Base-by-base conservation (phyloP, 2,888 invertebrate genomes). In the Sycophila texana region DNA sequence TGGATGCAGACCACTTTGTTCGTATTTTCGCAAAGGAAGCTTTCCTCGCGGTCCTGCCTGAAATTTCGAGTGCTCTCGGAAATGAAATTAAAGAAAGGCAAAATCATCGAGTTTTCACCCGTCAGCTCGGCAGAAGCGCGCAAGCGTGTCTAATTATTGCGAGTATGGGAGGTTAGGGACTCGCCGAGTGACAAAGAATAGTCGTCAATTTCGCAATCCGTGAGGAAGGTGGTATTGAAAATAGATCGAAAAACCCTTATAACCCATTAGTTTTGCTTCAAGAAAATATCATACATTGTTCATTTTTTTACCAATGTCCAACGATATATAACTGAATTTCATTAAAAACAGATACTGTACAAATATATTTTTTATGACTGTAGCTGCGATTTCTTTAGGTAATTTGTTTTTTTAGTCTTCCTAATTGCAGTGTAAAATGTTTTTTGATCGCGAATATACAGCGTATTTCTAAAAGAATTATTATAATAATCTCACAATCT, bases 91-190 rank as follows among this genome's bases (percentile, higher is more conserved):
- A 30, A 57, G 74, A 60, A 75, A 80, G 77, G 66, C 71, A 67
- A 70, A 80, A 74, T 79, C 83, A 82, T 83, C 82, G 72, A 80
- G 73, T 83, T 83, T 83, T 83, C 81, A 82, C 81, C 82, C 77
- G 79, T 70, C 74, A 63, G 51, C 60, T 49, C n/a, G 30, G 13
- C 22, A 7, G 73, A 74, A 57, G 67, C 65, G 70, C 65, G 18
- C 68, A 73, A 78, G 79, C 82, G 83, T 82, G 77, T 83, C 83
- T 83, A 82, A 84, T 82, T 77, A 77, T 81, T 75, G 74, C 67
- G 39, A 30, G 67, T 51, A 74, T 57, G 61, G 20, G 68, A n/a
- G n/a, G n/a, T n/a, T n/a, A 72, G 51, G 30, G 30, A 49, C 39
- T 53, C 18, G 58, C n/a, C 30, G 18, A 39, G 53, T 47, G 13